Evolutionary conservation across 2,888 invertebrate genomes (phyloP).

Genomic region (Nemurella pictetii): DNA sequence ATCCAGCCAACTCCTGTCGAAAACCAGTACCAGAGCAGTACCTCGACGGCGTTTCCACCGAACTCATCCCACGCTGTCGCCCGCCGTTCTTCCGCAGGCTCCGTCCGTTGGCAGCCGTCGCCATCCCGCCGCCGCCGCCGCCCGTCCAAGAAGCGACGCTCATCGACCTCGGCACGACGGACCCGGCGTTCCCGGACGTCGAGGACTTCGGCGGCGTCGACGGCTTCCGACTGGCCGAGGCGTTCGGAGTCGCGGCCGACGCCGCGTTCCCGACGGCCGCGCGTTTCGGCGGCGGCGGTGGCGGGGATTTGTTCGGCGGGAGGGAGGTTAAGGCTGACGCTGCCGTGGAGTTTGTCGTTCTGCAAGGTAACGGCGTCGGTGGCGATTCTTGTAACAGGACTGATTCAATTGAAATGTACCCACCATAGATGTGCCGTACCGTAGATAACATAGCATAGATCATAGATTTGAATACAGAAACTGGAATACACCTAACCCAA

Average conservation of each 20-base stretch:
- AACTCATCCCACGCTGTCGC: conserved; percentile 39
- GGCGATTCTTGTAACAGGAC: too few species aligned
- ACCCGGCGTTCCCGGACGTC: background rate
- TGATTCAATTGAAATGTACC: too few species aligned
- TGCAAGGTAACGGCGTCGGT: background rate
- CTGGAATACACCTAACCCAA: too few species aligned
- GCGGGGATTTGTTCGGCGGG: background rate
- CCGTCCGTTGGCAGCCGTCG: conserved; percentile 1
- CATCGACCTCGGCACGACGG: conserved; percentile 40
- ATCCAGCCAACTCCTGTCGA: conserved; percentile 67
- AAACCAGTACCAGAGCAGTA: conserved; percentile 61
- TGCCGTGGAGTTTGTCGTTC: background rate
- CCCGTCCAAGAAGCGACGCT: conserved; percentile 38
- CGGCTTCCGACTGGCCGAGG: background rate
- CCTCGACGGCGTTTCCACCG: background rate
- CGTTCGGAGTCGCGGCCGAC: background rate
- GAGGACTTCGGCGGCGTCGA: background rate
- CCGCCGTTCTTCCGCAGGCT: conserved; percentile 41
- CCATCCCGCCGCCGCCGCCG: conserved; percentile 5
- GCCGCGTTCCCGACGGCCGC: background rate
- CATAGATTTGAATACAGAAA: too few species aligned
- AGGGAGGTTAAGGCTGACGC: background rate
- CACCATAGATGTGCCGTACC: too few species aligned
- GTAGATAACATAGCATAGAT: too few species aligned
- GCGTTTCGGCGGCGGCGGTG: background rate